A percentile compares a stretch with the other conserved stretches of the same genome.
phyloP scores from a whole-genome alignment of 2,113 vertebrate species.

The Triplophysa rosa region DNA sequence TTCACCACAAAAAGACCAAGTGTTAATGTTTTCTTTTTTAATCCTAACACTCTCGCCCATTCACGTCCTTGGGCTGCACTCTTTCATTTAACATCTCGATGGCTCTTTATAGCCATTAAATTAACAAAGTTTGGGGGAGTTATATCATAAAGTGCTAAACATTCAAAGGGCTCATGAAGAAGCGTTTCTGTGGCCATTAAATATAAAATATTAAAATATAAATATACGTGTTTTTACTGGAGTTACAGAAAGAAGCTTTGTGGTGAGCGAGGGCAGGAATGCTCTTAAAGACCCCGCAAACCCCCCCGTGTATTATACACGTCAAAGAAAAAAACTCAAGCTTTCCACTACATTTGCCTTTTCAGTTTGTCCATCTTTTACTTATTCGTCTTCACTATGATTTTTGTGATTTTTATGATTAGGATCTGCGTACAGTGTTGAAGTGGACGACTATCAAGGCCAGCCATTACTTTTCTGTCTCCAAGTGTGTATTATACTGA shows the following conservation, averaged over 20 bases:
- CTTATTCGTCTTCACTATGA: neutral
- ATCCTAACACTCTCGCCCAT: slow-evolving; percentile 9
- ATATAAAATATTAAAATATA: too few relatives aligned
- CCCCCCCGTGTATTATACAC: slow-evolving; percentile 9
- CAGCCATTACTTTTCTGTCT: neutral
- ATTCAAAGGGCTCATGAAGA: slow-evolving; percentile 40
- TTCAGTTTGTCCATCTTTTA: neutral
- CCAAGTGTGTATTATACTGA: neutral
- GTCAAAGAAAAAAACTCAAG: slow-evolving; percentile 21
- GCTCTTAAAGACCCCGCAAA: slow-evolving; percentile 34
- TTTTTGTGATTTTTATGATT: neutral
- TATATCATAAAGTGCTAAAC: slow-evolving; percentile 25
- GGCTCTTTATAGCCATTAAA: slow-evolving; percentile 27
- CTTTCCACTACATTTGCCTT: neutral
- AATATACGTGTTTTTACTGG: slow-evolving; percentile 32
- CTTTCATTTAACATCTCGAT: slow-evolving; percentile 21
- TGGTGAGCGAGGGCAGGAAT: slow-evolving; percentile 37
- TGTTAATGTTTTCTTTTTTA: neutral
- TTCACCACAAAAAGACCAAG: neutral
- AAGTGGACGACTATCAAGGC: neutral
- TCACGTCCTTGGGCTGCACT: slow-evolving; percentile 44
- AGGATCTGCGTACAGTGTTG: neutral
- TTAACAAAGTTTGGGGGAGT: slow-evolving; percentile 41
- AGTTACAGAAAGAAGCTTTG: slow-evolving; percentile 39
- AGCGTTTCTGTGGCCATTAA: slow-evolving; percentile 21